Evolutionary conservation across 1,140 invertebrate genomes (phyloP).

Genomic region (Manduca sexta): DNA sequence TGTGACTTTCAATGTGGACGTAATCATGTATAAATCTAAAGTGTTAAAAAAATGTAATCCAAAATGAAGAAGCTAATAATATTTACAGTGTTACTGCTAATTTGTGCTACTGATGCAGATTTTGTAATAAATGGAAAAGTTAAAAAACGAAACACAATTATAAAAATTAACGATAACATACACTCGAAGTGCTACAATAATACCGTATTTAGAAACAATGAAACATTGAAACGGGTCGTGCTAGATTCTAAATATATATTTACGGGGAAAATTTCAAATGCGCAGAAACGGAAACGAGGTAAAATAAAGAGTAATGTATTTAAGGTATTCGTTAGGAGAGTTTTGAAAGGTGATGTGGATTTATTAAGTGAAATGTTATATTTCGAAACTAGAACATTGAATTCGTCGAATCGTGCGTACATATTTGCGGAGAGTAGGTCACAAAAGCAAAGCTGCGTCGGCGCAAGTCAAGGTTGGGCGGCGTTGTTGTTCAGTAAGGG

Average conservation of each 20-base stretch:
- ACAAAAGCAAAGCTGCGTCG: slow-evolving; percentile 25
- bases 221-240: slow-evolving; percentile 49
- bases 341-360: slow-evolving; percentile 58
- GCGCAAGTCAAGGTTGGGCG: slow-evolving; percentile 33
- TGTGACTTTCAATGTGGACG: background rate
- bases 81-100: slow-evolving; percentile 20
- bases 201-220: slow-evolving; percentile 58
- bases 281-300: slow-evolving; percentile 38
- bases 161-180: slow-evolving; percentile 49
- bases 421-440: slow-evolving; percentile 42
- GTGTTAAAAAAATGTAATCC: slow-evolving; percentile 6
- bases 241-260: slow-evolving; percentile 59
- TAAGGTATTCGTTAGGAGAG: slow-evolving; percentile 55
- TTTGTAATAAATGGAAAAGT: slow-evolving; percentile 53
- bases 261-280: slow-evolving; percentile 61
- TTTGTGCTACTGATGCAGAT: slow-evolving; percentile 32
- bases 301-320: slow-evolving; percentile 41
- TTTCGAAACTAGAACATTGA: slow-evolving; percentile 46
- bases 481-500: slow-evolving; percentile 45
- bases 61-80: slow-evolving; percentile 30
- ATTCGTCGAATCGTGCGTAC: slow-evolving; percentile 46
- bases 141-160: slow-evolving; percentile 60
- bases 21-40: slow-evolving; percentile 12
- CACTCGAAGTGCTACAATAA: slow-evolving; percentile 45
- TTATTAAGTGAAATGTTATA: slow-evolving; percentile 57